Conservation (phyloP, 2,888 invertebrate genomes). For the Cepaea hortensis region DNA sequence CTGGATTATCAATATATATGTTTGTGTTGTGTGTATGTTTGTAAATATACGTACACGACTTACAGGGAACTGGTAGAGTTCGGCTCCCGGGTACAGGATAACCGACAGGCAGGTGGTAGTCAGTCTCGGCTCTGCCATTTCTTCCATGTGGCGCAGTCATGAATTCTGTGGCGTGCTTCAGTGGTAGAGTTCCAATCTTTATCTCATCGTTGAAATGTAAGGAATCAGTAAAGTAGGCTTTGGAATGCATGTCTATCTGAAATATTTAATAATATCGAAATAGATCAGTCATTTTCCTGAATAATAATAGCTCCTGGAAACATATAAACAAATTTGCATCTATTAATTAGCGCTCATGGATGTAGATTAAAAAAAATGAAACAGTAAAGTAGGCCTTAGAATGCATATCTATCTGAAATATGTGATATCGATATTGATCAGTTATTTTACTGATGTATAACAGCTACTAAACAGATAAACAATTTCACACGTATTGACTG, state of each 20-base stretch:
- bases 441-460: too few species aligned
- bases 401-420: constrained; percentile 41
- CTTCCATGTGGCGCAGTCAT: neutral
- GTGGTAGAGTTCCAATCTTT: constrained; percentile 49
- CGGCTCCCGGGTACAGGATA: constrained; percentile 13
- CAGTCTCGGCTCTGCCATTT: neutral
- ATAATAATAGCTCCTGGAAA: too few species aligned
- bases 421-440: neutral
- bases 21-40: neutral
- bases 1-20: neutral
- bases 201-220: constrained; percentile 49
- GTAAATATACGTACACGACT: neutral
- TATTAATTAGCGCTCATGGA: too few species aligned
- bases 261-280: neutral
- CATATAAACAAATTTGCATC: too few species aligned
- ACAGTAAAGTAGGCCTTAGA: constrained; percentile 38
- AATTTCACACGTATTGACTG: too few species aligned
- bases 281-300: too few species aligned
- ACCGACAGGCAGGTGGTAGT: constrained; percentile 17
- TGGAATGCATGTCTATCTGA: constrained; percentile 46
- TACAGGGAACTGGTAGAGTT: neutral
- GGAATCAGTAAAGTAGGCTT: constrained; percentile 35
- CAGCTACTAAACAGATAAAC: too few species aligned
- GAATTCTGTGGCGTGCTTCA: constrained; percentile 21
- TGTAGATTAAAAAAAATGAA: constrained; percentile 41